Base-by-base conservation (phyloP, 2,113 vertebrate genomes). In the Centropus unirufus region DNA sequence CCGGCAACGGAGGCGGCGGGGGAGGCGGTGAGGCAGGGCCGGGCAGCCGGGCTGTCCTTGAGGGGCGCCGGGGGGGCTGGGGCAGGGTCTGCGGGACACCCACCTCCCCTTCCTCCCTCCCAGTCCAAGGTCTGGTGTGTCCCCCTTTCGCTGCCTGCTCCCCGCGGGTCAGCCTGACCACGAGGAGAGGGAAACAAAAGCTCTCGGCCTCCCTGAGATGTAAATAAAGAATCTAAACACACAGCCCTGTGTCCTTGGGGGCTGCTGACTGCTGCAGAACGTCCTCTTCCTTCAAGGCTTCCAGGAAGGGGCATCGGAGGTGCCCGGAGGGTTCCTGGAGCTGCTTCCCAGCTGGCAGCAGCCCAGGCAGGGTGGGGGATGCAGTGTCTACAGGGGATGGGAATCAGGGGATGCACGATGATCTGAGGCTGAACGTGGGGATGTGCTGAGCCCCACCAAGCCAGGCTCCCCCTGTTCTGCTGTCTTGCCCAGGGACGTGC, bases 381-480 rank as follows among this genome's bases (percentile, higher is more conserved):
- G 3, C 6, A 2, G 42, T 12, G 23, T 32, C 63, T 47, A 12
- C 18, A 9, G 0, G 12, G 36, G 9, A 9, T 2, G 2, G 51
- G 59, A n/a, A 46, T 10, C 3, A 1, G 36, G 42, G 4, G 4
- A 11, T 1, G 0, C n/a, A 17, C 11, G 9, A 11, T 0, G 1
- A 4, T 7, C 34, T 3, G 6, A 58, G 63, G 5, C 27, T 12
- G 46, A 34, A 16, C 2, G 0, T 3, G 55, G 67, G 40, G 24
- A 15, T 1, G 18, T 51, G 59, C 21, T 8, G 5, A 19, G 61
- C 36, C 30, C 24, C 26, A 3, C 30, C 2, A 4, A 74, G 75
- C 10, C 42, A 21, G n/a, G n/a, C 27, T 69, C 7, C 32, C 46
- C 11, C 2, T 0, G 6, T 39, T 40, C 39, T 1, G 0, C 7